Percentiles rank a stretch among this genome's conserved stretches.
Conservation (phyloP, 2,113 vertebrate genomes). For the Shinisaurus crocodilurus region DNA sequence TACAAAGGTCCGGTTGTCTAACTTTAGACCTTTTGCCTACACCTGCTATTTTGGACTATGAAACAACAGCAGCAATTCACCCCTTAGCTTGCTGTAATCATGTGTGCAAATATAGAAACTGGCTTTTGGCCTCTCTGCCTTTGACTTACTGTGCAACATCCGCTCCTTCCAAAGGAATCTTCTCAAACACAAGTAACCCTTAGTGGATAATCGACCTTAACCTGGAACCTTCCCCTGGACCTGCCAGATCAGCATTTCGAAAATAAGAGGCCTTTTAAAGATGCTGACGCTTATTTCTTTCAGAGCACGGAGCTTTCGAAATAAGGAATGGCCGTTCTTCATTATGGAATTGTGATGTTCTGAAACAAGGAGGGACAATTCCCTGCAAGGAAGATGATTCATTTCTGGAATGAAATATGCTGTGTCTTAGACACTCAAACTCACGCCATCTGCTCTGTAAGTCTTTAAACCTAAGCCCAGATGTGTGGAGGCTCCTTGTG, state of each 20-base stretch:
- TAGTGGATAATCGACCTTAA: background rate
- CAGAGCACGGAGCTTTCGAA: background rate
- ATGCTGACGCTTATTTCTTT: background rate
- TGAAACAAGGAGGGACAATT: background rate
- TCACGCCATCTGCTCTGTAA: background rate
- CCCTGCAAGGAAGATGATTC: background rate
- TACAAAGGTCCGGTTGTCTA: slow-evolving; percentile 34
- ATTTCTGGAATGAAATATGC: background rate
- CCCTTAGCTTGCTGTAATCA: background rate
- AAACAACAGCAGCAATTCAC: slow-evolving; percentile 19
- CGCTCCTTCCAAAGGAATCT: background rate
- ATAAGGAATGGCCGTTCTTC: background rate
- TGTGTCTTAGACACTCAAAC: background rate
- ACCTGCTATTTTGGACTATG: slow-evolving; percentile 31
- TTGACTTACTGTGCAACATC: slow-evolving; percentile 29
- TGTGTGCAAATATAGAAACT: slow-evolving; percentile 7
- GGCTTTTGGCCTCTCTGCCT: background rate
- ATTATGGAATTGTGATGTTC: background rate
- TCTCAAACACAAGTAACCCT: background rate
- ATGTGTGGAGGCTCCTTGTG: background rate
- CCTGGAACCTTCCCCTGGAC: background rate
- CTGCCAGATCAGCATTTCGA: background rate
- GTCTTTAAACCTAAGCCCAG: background rate
- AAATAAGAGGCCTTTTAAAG: background rate
- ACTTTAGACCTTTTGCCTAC: slow-evolving; percentile 22